Evolutionary conservation across 2,113 vertebrate species (phyloP).

Genomic region (Verasper variegatus): DNA sequence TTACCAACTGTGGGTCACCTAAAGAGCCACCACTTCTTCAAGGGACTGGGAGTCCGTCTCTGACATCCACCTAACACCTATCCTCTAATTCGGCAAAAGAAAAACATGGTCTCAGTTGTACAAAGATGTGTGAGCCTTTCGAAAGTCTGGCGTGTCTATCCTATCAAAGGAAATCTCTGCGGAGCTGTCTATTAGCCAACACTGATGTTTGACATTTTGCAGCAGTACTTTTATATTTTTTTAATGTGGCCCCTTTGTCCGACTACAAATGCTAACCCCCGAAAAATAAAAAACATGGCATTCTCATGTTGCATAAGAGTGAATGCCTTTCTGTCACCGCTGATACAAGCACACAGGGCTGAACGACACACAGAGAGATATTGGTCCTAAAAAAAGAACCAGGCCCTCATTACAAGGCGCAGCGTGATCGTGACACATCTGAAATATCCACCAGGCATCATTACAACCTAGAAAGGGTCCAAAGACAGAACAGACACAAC

Average conservation of each 20-base stretch:
- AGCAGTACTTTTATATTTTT: constrained; percentile 11
- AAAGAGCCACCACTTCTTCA: constrained; percentile 55
- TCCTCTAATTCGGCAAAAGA: constrained; percentile 48
- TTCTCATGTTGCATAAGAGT: constrained; percentile 45
- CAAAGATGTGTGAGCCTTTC: constrained; percentile 34
- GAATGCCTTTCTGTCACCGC: constrained; percentile 28
- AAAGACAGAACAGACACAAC: constrained; percentile 70
- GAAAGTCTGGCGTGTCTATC: constrained; percentile 6
- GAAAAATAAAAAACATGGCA: constrained; percentile 7
- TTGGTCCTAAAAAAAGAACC: constrained; percentile 65
- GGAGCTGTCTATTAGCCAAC: constrained; percentile 17
- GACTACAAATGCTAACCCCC: constrained; percentile 2
- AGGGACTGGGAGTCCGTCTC: constrained; percentile 49
- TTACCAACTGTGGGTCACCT: constrained; percentile 63
- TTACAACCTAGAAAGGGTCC: constrained; percentile 73
- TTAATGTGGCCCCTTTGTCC: constrained; percentile 8
- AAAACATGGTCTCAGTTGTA: constrained; percentile 56
- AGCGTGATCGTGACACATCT: constrained; percentile 64
- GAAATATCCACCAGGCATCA: constrained; percentile 78
- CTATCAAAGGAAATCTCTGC: constrained; percentile 26
- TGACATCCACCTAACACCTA: constrained; percentile 55
- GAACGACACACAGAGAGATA: constrained; percentile 40
- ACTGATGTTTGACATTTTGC: constrained; percentile 18
- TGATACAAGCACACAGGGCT: constrained; percentile 22
- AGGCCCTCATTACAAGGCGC: constrained; percentile 65